A percentile compares a stretch with the other conserved stretches of the same genome.
phyloP scores from a whole-genome alignment of 2,888 invertebrate genomes.

The Disparrhopalites patrizii region DNA sequence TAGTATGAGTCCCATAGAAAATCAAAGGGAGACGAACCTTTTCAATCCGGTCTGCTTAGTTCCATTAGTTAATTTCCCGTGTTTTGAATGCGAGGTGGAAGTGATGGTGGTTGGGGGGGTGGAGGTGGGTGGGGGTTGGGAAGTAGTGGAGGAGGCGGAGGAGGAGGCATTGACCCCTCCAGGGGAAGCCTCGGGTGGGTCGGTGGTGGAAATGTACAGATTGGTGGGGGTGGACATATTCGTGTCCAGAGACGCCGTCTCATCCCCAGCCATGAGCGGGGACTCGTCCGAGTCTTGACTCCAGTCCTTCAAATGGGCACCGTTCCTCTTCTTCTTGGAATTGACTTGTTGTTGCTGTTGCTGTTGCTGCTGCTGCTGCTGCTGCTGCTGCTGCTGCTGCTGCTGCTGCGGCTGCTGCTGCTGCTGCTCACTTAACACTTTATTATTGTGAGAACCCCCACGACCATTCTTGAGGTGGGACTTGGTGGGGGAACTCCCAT shows the following conservation, averaged over 20 bases:
- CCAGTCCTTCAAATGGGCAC: too few relatives aligned
- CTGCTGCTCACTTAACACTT: slow-evolving; percentile 36
- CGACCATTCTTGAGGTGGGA: too few relatives aligned
- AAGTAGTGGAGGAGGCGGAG: background rate
- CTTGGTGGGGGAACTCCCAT: too few relatives aligned
- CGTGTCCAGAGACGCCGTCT: slow-evolving; percentile 14
- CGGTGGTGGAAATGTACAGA: slow-evolving; percentile 41
- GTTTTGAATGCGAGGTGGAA: slow-evolving; percentile 16
- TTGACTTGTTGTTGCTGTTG: slow-evolving; percentile 35
- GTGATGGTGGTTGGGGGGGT: background rate
- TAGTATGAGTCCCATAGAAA: background rate
- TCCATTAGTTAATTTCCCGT: slow-evolving; percentile 44
- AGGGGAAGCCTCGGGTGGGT: slow-evolving; percentile 8
- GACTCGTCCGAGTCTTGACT: slow-evolving; percentile 37
- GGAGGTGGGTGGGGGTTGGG: background rate
- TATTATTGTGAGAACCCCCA: slow-evolving; percentile 22
- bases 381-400: slow-evolving; percentile 24
- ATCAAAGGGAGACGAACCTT: slow-evolving; percentile 30
- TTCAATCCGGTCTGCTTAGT: slow-evolving; percentile 45
- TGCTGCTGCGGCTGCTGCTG: background rate
- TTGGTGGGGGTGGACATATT: slow-evolving; percentile 21
- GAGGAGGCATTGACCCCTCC: background rate
- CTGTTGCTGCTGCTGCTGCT: slow-evolving; percentile 2
- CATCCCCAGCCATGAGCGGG: slow-evolving; percentile 30
- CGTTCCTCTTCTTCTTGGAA: slow-evolving; percentile 31